These are phyloP conservation scores for Erythrocebus patas DNA, from an alignment of 2,113 vertebrate genomes.

Conservation along the genomic window DNA sequence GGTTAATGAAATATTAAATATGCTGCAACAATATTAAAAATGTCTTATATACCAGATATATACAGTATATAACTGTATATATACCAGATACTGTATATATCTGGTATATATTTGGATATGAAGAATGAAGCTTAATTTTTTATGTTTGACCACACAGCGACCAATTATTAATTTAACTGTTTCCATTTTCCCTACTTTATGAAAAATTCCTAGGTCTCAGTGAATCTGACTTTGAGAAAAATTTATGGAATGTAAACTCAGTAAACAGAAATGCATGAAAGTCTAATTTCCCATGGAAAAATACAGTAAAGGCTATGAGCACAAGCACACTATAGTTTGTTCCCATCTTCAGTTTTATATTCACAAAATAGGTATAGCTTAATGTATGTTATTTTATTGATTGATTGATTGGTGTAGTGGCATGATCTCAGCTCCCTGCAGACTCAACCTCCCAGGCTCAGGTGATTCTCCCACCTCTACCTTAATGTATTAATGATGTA, in stretches of 20 bases:
- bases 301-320: neutral
- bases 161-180: neutral
- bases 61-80: too few relatives aligned
- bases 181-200: neutral
- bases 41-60: too few relatives aligned
- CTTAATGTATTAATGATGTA: neutral
- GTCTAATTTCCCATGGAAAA: neutral
- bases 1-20: neutral
- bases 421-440: too few relatives aligned
- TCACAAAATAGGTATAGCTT: neutral
- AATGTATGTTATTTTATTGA: neutral
- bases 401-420: too few relatives aligned
- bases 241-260: neutral
- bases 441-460: too few relatives aligned
- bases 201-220: neutral
- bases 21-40: neutral
- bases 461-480: too few relatives aligned
- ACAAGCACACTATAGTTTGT: neutral
- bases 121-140: conserved; percentile 17
- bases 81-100: too few relatives aligned
- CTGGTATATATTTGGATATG: neutral
- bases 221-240: neutral
- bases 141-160: neutral
- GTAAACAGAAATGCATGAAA: neutral
- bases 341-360: neutral